Evolutionary conservation across 2,888 invertebrate species (phyloP).

Genomic region (Mythimna albipuncta): DNA sequence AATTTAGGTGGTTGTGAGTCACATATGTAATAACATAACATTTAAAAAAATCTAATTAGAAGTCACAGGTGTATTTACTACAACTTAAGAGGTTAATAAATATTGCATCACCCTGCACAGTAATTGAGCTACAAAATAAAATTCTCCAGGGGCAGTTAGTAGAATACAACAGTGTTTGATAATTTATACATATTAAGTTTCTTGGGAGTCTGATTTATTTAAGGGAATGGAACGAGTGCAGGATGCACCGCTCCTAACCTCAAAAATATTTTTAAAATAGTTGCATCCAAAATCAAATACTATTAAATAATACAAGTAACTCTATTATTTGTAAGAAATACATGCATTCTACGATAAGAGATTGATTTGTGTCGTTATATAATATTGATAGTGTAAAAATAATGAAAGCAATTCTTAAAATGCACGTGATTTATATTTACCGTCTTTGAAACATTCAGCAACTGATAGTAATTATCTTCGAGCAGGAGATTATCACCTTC

Average conservation of each 20-base stretch:
- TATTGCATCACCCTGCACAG: conserved; percentile 49
- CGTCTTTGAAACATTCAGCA: conserved; percentile 95
- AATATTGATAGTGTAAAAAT: conserved; percentile 72
- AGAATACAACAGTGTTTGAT: neutral
- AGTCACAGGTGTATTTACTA: conserved; percentile 1
- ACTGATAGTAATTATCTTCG: conserved; percentile 97
- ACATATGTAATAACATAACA: neutral
- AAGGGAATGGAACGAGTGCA: conserved; percentile 3
- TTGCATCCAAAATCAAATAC: conserved; percentile 17
- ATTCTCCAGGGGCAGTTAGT: neutral
- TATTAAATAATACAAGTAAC: conserved; percentile 1
- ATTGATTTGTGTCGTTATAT: conserved; percentile 68
- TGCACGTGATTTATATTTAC: conserved; percentile 90
- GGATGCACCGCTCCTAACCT: conserved; percentile 68
- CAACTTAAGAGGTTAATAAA: conserved; percentile 30
- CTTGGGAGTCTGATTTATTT: neutral
- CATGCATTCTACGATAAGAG: conserved; percentile 14
- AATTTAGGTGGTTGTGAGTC: neutral
- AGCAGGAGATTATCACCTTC: conserved; percentile 92
- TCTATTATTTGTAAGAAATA: conserved; percentile 14
- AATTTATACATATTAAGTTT: neutral
- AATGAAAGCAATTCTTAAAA: conserved; percentile 66
- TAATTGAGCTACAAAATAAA: neutral
- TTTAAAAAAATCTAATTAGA: neutral
- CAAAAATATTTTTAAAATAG: conserved; percentile 52